Base-by-base conservation (phyloP, 1,140 invertebrate species). In the Euwallacea fornicatus region DNA sequence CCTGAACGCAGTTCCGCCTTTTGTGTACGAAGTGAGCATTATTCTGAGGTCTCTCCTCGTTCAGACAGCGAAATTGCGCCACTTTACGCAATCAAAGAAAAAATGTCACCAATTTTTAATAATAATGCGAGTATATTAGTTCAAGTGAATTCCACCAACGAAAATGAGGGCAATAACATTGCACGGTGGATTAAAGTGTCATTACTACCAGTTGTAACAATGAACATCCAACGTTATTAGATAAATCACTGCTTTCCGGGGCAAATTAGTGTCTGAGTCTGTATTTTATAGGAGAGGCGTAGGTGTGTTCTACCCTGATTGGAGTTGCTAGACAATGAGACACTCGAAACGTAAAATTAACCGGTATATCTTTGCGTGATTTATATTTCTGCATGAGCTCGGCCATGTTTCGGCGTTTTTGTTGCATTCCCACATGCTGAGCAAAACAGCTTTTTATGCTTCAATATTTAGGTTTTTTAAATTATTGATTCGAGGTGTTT, bases 231-330 rank as follows among this genome's bases (percentile, higher is more conserved):
- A 58, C 73, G 64, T 76, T 75, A 76, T 78, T 76, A 76, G 72
- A 76, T 78, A 78, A 78, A 78, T 78, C 77, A 78, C 75, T 75
- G 77, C 72, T 74, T 78, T 78, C 76, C 77, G 77, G 75, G 71
- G 63, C 67, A 64, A 78, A 78, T 78, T 78, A 78, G 64, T 72
- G 71, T 75, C 70, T 74, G 61, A 61, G 70, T 63, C 69, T 65
- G 72, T 70, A 70, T 76, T 74, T 77, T 76, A 76, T 77, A 74
- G 71, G 71, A 68, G 66, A 72, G 72, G 76, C 69, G 76, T 78
- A 78, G 76, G 76, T 78, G 75, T 75, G 75, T 68, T 65, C 65
- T 74, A 50, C 68, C 67, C 67, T 61, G 66, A 68, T 68, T 68
- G 66, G 68, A 70, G 60, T 60, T 13, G 42, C 42, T 44, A 74